Evolutionary conservation across 2,113 vertebrate genomes (phyloP).

Genomic region (Cyanistes caeruleus): DNA sequence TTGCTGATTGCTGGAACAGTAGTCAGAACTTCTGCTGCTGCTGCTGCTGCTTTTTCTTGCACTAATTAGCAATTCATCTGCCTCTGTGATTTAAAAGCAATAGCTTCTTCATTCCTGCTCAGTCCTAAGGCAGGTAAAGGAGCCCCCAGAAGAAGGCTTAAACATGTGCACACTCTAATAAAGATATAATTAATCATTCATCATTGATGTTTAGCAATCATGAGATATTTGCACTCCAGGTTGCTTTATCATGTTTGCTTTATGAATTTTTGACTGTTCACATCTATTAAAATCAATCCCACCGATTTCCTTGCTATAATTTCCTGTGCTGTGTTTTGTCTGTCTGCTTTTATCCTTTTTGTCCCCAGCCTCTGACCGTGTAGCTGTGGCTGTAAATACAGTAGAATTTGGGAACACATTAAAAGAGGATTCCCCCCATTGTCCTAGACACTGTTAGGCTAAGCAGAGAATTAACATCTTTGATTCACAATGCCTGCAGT

Average conservation of each 20-base stretch:
- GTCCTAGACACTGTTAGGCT: background rate
- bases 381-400: background rate
- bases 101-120: background rate
- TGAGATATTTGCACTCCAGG: background rate
- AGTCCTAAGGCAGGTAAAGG: background rate
- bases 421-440: background rate
- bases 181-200: background rate
- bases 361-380: background rate
- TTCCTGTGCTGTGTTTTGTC: background rate
- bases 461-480: background rate
- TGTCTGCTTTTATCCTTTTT: background rate
- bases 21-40: background rate
- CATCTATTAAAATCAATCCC: background rate
- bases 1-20: background rate
- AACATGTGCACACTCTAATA: background rate
- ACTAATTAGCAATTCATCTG: background rate
- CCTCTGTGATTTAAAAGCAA: background rate
- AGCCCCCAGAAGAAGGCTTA: background rate
- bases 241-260: background rate
- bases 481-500: background rate
- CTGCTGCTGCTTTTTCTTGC: background rate
- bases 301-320: background rate
- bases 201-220: background rate
- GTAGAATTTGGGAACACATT: background rate
- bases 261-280: background rate